These are phyloP conservation scores for Enteromius thamalakanensis DNA, from an alignment of 2,797 vertebrate genomes.

Conservation along the genomic window DNA sequence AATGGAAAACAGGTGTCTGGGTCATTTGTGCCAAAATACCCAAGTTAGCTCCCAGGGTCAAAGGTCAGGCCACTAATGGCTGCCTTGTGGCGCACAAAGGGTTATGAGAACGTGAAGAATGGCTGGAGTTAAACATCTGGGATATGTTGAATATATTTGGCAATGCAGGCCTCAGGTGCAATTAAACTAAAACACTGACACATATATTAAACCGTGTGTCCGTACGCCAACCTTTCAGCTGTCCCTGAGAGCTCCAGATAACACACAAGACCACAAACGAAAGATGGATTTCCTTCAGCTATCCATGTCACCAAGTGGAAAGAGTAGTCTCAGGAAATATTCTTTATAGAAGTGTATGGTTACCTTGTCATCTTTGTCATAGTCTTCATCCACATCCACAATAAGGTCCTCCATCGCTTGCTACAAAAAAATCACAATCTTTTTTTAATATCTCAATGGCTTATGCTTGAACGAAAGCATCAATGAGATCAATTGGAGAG, in stretches of 20 bases:
- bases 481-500: not conserved
- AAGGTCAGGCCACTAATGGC: conserved; percentile 82
- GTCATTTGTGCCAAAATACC: conserved; percentile 76
- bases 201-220: conserved; percentile 82
- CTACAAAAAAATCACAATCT: conserved; percentile 45
- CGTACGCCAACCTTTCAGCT: conserved; percentile 67
- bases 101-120: conserved; percentile 67
- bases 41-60: conserved; percentile 77
- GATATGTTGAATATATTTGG: conserved; percentile 75
- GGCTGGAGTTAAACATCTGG: conserved; percentile 77
- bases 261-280: conserved; percentile 54
- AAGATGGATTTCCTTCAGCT: not conserved
- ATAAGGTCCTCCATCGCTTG: conserved; percentile 91
- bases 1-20: conserved; percentile 84
- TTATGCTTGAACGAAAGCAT: not conserved
- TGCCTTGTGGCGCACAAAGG: conserved; percentile 74
- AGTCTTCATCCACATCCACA: conserved; percentile 91
- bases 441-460: not conserved
- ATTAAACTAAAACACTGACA: conserved; percentile 81
- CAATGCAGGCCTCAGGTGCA: conserved; percentile 80
- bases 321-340: not conserved
- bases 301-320: not conserved
- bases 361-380: conserved; percentile 95
- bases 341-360: not conserved
- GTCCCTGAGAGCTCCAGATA: conserved; percentile 62